Evolutionary conservation across 1,140 invertebrate genomes (phyloP), one percentile per base, ranked within the genome.

Genomic region (Anagrus nilaparvatae): DNA sequence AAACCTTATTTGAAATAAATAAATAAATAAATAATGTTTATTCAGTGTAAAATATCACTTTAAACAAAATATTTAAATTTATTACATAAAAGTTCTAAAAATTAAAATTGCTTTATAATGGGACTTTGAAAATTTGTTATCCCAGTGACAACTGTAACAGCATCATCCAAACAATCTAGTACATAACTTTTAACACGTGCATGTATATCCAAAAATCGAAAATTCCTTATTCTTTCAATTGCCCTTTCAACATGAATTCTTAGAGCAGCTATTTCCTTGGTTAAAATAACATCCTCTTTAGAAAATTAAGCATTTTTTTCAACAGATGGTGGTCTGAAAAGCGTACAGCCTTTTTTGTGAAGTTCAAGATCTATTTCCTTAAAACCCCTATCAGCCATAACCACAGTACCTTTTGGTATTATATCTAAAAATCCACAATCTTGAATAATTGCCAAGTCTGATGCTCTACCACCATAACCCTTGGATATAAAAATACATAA

Each of bases 211-310:
- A 63, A 40, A 17, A 61, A 48, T 44, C 28, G 46, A 51, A 60
- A 67, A 38, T 65, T 56, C 37, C 61, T 49, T 17, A 63, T 19
- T 21, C 59, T 31, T 18, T 49, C 18, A 38, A 66, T 65, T 2
- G 60, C 57, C 27, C 65, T 12, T 46, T 66, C 62, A 13, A 67
- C 39, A 42, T 66, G 58, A 20, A 64, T 59, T 42, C 61, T 46
- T 42, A 67, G 51, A 44, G 53, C 57, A 39, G 62, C 61, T 35
- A 65, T 60, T 44, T 39, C 43, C 50, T 63, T 66, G 16, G 59
- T 50, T 48, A 47, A 43, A 13, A 46, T 50, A 13, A 55, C 55
- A 43, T 64, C 55, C 31, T 48, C 23, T 49, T 61, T 56, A 4
- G 48, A 46, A 10, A 39, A 24, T 32, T 52, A 47, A 10, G 23